Evolutionary conservation across 2,888 invertebrate species (phyloP).

Genomic region (Lypha dubia): DNA sequence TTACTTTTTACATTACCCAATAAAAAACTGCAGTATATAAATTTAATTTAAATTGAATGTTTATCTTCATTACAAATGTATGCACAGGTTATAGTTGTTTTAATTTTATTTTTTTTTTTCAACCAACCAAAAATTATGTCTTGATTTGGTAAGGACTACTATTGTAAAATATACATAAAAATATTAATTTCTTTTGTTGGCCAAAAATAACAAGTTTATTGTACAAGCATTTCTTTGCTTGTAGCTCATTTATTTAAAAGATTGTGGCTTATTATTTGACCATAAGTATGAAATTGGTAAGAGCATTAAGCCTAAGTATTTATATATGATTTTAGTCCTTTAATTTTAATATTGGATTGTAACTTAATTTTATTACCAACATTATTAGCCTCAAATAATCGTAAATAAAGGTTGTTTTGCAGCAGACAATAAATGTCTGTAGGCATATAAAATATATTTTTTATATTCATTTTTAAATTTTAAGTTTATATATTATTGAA

Average conservation of each 20-base stretch:
- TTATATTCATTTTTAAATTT: too few relatives aligned
- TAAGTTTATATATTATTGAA: too few relatives aligned
- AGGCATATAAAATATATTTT: not conserved
- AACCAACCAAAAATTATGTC: slow-evolving; percentile 41
- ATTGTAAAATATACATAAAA: slow-evolving; percentile 38
- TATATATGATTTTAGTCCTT: not conserved
- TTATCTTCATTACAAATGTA: slow-evolving; percentile 18
- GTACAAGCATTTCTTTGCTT: slow-evolving; percentile 51
- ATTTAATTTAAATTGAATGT: slow-evolving; percentile 50
- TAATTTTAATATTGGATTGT: slow-evolving; percentile 27
- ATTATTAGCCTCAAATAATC: slow-evolving; percentile 57
- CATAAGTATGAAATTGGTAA: slow-evolving; percentile 61
- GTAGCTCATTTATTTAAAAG: slow-evolving; percentile 63
- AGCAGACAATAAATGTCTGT: not conserved
- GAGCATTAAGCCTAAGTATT: not conserved
- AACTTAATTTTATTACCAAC: slow-evolving; percentile 50
- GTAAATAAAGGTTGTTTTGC: slow-evolving; percentile 46
- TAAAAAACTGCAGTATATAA: slow-evolving; percentile 48
- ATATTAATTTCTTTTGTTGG: slow-evolving; percentile 46
- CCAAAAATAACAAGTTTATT: slow-evolving; percentile 37
- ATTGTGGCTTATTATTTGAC: slow-evolving; percentile 69
- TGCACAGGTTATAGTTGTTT: slow-evolving; percentile 38
- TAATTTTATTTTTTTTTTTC: slow-evolving; percentile 16
- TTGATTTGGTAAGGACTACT: slow-evolving; percentile 7
- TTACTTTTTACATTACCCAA: slow-evolving; percentile 8